phyloP scores from a whole-genome alignment of 92 coral and sea anemone species.

The Actinostola sp. region DNA sequence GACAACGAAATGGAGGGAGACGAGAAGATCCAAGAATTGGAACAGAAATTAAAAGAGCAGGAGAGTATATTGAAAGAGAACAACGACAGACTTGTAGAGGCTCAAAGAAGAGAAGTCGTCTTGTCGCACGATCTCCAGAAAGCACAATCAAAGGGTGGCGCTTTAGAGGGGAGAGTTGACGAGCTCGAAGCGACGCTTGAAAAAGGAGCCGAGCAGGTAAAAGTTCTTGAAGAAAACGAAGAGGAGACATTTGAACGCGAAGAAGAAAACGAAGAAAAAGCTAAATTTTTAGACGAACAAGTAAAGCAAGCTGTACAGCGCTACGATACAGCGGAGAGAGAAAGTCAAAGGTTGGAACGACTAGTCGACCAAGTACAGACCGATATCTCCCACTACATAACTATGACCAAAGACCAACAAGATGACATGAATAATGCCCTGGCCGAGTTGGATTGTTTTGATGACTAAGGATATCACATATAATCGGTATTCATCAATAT shows the following conservation, averaged over 20 bases:
- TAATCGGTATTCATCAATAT: not conserved
- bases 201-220: constrained; percentile 40
- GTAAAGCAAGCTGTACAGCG: constrained; percentile 61
- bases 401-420: constrained; percentile 23
- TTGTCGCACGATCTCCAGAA: constrained; percentile 58
- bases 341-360: constrained; percentile 54
- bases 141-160: constrained; percentile 47
- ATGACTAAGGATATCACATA: constrained; percentile 2
- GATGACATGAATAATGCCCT: constrained; percentile 52
- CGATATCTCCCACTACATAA: constrained; percentile 36
- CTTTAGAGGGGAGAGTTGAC: not conserved
- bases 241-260: constrained; percentile 81
- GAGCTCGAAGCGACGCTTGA: constrained; percentile 27
- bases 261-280: constrained; percentile 70
- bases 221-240: constrained; percentile 70
- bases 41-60: constrained; percentile 59
- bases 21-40: constrained; percentile 66
- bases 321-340: constrained; percentile 74
- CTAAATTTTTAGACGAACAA: constrained; percentile 65
- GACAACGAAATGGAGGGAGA: constrained; percentile 85
- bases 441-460: constrained; percentile 31
- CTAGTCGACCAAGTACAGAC: constrained; percentile 20
- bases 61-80: constrained; percentile 55
- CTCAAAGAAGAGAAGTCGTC: constrained; percentile 62
- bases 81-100: constrained; percentile 59